A percentile compares a stretch with the other conserved stretches of the same genome.
These are phyloP conservation scores for Ceratosolen fusciceps DNA, from an alignment of 1,140 invertebrate species.

Conservation along the genomic window DNA sequence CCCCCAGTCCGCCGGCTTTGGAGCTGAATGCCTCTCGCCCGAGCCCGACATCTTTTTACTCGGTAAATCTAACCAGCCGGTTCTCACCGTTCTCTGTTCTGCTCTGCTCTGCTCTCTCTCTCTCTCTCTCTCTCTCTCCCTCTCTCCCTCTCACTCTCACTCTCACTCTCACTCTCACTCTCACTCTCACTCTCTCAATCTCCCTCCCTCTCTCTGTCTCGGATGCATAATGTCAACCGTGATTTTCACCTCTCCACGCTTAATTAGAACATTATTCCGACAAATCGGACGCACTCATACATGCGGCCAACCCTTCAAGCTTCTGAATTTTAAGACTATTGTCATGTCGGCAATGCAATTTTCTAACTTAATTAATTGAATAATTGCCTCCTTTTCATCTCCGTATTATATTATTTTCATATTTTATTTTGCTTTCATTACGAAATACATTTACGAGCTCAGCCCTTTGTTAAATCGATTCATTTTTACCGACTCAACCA, in stretches of 20 bases:
- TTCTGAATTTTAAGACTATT: constrained; percentile 1
- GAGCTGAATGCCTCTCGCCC: neutral
- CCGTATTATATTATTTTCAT: neutral
- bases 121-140: too few species aligned
- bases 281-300: neutral
- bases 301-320: neutral
- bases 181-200: too few species aligned
- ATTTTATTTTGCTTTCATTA: neutral
- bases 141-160: too few species aligned
- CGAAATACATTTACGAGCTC: neutral
- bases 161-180: too few species aligned
- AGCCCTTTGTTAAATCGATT: neutral
- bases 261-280: constrained; percentile 34
- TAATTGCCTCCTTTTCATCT: too few species aligned
- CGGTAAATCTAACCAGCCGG: neutral
- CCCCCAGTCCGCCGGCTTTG: neutral
- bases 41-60: neutral
- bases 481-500: too few species aligned
- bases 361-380: constrained; percentile 15
- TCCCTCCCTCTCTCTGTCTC: too few species aligned
- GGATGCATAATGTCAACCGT: constrained; percentile 32
- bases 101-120: neutral
- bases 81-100: neutral
- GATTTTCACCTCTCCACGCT: constrained; percentile 36
- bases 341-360: neutral